Percentiles rank a stretch among this genome's conserved stretches.
These are phyloP conservation scores for Tribolium castaneum DNA, from an alignment of 1,140 invertebrate genomes.

Conservation along the genomic window DNA sequence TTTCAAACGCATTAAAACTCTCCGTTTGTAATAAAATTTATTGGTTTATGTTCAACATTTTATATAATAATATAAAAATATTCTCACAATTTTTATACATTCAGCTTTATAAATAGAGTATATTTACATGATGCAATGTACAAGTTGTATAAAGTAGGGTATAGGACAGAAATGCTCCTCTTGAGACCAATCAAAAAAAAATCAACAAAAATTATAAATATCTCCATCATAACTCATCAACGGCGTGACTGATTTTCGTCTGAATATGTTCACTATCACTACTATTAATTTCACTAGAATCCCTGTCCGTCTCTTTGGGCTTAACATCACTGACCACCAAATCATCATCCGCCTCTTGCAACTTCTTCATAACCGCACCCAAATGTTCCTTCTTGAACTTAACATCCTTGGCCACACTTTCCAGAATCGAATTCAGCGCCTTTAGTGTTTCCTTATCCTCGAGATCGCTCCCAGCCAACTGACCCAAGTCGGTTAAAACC, in stretches of 20 bases:
- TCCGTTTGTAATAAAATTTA: slow-evolving; percentile 4
- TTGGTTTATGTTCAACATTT: slow-evolving; percentile 39
- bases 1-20: neutral
- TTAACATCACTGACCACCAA: slow-evolving; percentile 21
- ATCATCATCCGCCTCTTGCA: slow-evolving; percentile 15
- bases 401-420: slow-evolving; percentile 26
- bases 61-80: slow-evolving; percentile 42
- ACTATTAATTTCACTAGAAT: slow-evolving; percentile 35
- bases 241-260: slow-evolving; percentile 35
- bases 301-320: neutral
- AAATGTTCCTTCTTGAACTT: slow-evolving; percentile 37
- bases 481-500: slow-evolving; percentile 2
- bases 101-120: slow-evolving; percentile 26
- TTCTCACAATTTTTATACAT: slow-evolving; percentile 38
- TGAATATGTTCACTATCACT: slow-evolving; percentile 40
- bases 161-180: neutral
- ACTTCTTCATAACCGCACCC: neutral
- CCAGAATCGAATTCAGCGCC: slow-evolving; percentile 13
- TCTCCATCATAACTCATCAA: slow-evolving; percentile 38
- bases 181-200: slow-evolving; percentile 36
- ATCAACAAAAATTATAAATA: slow-evolving; percentile 35
- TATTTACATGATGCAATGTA: slow-evolving; percentile 29
- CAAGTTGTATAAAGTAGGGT: slow-evolving; percentile 13
- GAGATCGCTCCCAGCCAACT: neutral
- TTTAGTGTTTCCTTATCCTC: slow-evolving; percentile 15